phyloP scores from a whole-genome alignment of 2,113 vertebrate species.

The Pollachius pollachius region DNA sequence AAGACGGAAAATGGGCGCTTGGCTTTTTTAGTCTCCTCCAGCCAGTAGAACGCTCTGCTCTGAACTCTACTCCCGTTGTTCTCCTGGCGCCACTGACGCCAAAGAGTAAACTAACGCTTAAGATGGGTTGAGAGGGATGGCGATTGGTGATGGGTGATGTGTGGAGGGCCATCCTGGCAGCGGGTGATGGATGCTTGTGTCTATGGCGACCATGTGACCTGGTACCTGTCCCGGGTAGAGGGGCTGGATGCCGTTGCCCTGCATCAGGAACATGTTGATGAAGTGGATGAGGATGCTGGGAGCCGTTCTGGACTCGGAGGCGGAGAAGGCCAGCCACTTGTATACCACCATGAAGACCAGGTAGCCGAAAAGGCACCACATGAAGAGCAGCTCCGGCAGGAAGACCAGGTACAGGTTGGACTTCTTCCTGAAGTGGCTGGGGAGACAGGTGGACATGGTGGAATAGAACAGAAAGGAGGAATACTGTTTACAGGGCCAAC shows the following conservation, averaged over 20 bases:
- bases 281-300: constrained; percentile 96
- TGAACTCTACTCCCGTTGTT: no score
- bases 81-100: no score
- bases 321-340: constrained; percentile 88
- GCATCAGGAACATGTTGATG: constrained; percentile 96
- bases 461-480: background rate
- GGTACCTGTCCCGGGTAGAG: constrained; percentile 87
- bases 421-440: constrained; percentile 86
- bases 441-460: constrained; percentile 17
- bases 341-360: constrained; percentile 94
- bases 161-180: no score
- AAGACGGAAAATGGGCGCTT: no score
- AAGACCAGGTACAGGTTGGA: constrained; percentile 87
- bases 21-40: no score
- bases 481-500: background rate
- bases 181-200: no score
- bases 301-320: constrained; percentile 71
- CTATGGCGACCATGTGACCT: no score
- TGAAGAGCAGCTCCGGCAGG: constrained; percentile 91
- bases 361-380: constrained; percentile 93
- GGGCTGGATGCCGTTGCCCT: constrained; percentile 41
- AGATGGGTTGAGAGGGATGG: no score
- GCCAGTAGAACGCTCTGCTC: no score
- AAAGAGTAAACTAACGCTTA: no score
- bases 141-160: no score